Percentiles rank a stretch among this genome's conserved stretches.
Evolutionary conservation across 2,888 invertebrate genomes (phyloP).

Genomic region (Eulithis testata): DNA sequence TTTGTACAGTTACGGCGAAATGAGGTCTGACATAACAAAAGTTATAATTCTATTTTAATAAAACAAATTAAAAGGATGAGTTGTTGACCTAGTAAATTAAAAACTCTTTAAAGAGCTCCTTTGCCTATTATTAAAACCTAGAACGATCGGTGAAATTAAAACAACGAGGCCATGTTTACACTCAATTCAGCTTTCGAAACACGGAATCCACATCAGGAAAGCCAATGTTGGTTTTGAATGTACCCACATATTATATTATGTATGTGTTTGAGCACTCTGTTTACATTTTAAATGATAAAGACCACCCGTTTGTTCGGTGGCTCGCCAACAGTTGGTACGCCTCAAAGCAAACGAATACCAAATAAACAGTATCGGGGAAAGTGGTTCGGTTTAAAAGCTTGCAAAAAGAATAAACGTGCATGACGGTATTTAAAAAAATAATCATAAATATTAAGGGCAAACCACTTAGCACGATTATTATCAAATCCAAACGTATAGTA

Average conservation of each 20-base stretch:
- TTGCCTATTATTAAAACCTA: conserved; percentile 6
- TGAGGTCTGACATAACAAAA: too few relatives aligned
- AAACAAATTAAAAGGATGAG: too few relatives aligned
- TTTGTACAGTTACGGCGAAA: too few relatives aligned
- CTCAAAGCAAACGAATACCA: conserved; percentile 75
- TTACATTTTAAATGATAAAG: conserved; percentile 81
- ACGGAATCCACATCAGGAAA: conserved; percentile 41
- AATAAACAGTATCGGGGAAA: conserved; percentile 73
- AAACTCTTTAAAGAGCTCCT: background rate
- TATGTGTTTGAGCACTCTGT: conserved; percentile 68
- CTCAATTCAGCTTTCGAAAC: conserved; percentile 36
- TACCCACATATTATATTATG: conserved; percentile 63
- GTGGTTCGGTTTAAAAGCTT: conserved; percentile 56
- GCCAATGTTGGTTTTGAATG: conserved; percentile 69
- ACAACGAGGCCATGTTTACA: conserved; percentile 33
- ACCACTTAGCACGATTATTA: background rate
- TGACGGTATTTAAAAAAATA: background rate
- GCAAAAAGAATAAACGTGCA: background rate
- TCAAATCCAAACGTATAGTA: background rate
- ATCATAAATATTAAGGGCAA: background rate
- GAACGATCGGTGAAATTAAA: conserved; percentile 27
- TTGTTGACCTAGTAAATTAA: background rate
- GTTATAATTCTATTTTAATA: too few relatives aligned
- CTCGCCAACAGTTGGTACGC: conserved; percentile 68
- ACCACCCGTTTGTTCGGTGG: conserved; percentile 69